These are phyloP conservation scores for Molanna angustata DNA, from an alignment of 2,888 invertebrate genomes.

Conservation along the genomic window DNA sequence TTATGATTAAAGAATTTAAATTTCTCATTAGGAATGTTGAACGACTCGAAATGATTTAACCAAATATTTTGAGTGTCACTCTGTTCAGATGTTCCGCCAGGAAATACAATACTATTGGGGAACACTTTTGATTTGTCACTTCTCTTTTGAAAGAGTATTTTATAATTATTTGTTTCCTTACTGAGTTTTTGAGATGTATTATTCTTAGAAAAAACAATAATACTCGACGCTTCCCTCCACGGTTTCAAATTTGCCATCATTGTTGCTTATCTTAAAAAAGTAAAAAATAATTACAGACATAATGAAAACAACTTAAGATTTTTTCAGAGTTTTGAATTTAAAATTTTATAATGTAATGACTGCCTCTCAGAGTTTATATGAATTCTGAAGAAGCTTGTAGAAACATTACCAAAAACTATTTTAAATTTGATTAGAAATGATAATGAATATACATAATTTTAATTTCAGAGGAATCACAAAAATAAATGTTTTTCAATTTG, in stretches of 20 bases:
- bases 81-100: conserved; percentile 73
- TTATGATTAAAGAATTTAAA: conserved; percentile 47
- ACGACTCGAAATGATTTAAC: conserved; percentile 61
- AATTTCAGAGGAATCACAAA: too few relatives aligned
- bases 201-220: conserved; percentile 23
- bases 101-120: conserved; percentile 80
- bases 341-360: too few relatives aligned
- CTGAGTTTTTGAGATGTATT: conserved; percentile 1
- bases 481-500: too few relatives aligned
- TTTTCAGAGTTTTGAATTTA: too few relatives aligned
- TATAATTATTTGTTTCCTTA: conserved; percentile 45
- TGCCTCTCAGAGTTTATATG: too few relatives aligned
- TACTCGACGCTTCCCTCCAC: conserved; percentile 28
- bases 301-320: too few relatives aligned
- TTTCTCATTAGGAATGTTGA: conserved; percentile 54
- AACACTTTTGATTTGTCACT: conserved; percentile 67
- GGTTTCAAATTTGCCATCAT: conserved; percentile 18
- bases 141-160: conserved; percentile 61
- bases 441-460: too few relatives aligned
- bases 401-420: too few relatives aligned
- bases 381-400: too few relatives aligned
- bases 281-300: conserved; percentile 1
- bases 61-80: conserved; percentile 68
- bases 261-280: background rate
- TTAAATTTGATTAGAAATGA: too few relatives aligned